Percentiles rank a stretch among this genome's conserved stretches.
These are phyloP conservation scores for Phalloptychus januarius DNA, from an alignment of 2,797 vertebrate species.

Conservation along the genomic window DNA sequence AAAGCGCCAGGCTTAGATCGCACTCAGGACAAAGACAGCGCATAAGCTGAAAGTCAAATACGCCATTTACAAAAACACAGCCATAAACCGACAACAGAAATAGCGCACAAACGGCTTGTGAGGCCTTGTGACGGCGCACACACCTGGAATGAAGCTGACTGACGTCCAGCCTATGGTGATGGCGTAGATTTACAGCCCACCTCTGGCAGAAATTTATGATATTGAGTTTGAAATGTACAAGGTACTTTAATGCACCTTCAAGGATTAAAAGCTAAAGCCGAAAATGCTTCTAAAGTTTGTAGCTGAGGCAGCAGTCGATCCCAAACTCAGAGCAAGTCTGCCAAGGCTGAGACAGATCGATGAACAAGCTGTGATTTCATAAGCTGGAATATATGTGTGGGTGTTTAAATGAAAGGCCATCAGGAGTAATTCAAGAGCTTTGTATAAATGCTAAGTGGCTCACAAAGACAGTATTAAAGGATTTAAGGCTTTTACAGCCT, in stretches of 20 bases:
- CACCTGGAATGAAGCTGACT: neutral
- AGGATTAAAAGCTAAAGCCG: conserved; percentile 8
- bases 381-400: conserved; percentile 25
- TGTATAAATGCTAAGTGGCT: conserved; percentile 14
- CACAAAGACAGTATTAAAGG: conserved; percentile 9
- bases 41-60: neutral
- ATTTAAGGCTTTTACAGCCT: conserved; percentile 8
- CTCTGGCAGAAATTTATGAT: conserved; percentile 7
- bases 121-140: neutral
- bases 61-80: neutral
- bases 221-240: conserved; percentile 15
- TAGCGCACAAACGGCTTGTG: neutral
- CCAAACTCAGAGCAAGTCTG: conserved; percentile 9
- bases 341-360: conserved; percentile 35
- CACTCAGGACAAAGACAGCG: neutral
- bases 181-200: conserved; percentile 4
- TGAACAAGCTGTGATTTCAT: conserved; percentile 26
- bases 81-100: neutral
- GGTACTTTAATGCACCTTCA: conserved; percentile 6
- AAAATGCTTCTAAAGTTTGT: conserved; percentile 15
- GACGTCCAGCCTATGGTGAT: conserved; percentile 2
- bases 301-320: conserved; percentile 23
- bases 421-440: conserved; percentile 11
- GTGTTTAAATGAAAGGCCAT: conserved; percentile 22
- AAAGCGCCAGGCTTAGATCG: neutral